A percentile compares a stretch with the other conserved stretches of the same genome.
Evolutionary conservation across 2,797 vertebrate genomes (phyloP).

Genomic region (Morus bassanus): DNA sequence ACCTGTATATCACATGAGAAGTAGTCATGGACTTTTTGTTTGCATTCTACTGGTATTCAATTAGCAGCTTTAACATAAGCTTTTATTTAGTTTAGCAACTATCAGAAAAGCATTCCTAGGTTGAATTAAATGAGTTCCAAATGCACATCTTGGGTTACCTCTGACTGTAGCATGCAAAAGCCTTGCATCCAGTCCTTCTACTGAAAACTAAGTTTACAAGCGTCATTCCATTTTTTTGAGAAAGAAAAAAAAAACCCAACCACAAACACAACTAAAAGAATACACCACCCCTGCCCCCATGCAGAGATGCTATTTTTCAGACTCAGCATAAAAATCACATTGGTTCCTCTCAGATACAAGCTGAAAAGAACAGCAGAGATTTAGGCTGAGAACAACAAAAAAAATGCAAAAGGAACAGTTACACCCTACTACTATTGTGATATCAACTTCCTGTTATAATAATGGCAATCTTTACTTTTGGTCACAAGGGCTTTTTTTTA

Average conservation of each 20-base stretch:
- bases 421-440: conserved; percentile 86
- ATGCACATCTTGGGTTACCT: not conserved
- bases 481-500: conserved; percentile 47
- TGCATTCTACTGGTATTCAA: not conserved
- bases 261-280: not conserved
- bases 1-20: not conserved
- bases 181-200: not conserved
- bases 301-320: not conserved
- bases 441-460: conserved; percentile 80
- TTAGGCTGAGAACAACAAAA: conserved; percentile 10
- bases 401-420: conserved; percentile 77
- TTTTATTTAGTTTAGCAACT: not conserved
- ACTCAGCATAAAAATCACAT: not conserved
- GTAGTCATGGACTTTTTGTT: not conserved
- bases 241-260: not conserved
- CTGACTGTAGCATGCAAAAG: not conserved
- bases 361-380: conserved; percentile 9
- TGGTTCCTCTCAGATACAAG: not conserved
- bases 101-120: not conserved
- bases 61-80: not conserved
- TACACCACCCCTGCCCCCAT: not conserved
- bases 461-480: conserved; percentile 38
- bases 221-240: not conserved
- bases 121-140: not conserved
- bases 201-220: not conserved